Base-by-base conservation (phyloP, 2,888 invertebrate genomes). In the Amiota mariae region DNA sequence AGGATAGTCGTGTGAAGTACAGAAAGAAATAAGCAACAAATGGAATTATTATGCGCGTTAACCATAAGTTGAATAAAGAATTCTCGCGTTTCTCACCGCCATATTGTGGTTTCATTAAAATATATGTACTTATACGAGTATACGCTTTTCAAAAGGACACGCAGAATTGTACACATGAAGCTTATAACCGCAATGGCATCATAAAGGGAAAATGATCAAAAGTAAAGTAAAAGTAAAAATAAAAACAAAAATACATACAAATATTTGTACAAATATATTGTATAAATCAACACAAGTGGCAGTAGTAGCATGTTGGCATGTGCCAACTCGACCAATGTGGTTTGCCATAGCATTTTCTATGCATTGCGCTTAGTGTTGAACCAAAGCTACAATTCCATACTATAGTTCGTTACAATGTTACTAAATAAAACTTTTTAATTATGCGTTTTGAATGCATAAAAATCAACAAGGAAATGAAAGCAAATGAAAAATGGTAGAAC, bases 401-500 rank as follows among this genome's bases (percentile, higher is more conserved):
- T 24, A 3, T 3, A 24, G 24, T 24, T 1, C 36, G 36, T 6
- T 36, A 36, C 36, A 36, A 64, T 64, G 46, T 78, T 59, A 20
- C 49, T 74, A 77, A 80, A 80, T 76, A 79, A 76, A 82, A 80
- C 76, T 78, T 84, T 83, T 85, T 82, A 79, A 76, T 81, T 81
- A 77, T 80, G 80, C 77, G 79, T 72, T 82, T 72, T 76, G 57
- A 76, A 77, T 75, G 76, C 79, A 76, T 68, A 75, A 72, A 73
- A 72, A 76, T 72, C 77, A 74, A 24, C 78, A 78, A 18, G 51
- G 51, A 49, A 15, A 18, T 46, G 49, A 13, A n/a, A 59, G 70
- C 15, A 36, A 18, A n/a, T n/a, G n/a, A n/a, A n/a, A n/a, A n/a
- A n/a, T n/a, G n/a, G n/a, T n/a, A n/a, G n/a, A n/a, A n/a, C n/a